phyloP scores from a whole-genome alignment of 2,113 vertebrate genomes.

The Marmota flaviventris region DNA sequence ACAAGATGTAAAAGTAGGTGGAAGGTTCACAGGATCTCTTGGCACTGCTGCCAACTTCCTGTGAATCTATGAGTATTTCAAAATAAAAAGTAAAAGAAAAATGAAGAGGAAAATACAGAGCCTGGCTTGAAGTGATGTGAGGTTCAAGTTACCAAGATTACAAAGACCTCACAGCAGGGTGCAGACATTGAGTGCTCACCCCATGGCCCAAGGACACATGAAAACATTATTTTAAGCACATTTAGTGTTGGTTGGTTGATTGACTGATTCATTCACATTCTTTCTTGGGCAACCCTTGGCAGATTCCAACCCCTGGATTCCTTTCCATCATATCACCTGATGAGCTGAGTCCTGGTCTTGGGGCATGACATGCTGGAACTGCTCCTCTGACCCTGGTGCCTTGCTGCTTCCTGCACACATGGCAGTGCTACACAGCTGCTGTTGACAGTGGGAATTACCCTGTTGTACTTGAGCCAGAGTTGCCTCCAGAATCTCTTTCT shows the following conservation, averaged over 20 bases:
- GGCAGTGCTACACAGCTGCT: background rate
- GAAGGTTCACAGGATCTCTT: background rate
- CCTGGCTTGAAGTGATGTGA: background rate
- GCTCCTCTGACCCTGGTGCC: background rate
- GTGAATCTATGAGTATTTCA: background rate
- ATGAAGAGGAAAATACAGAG: background rate
- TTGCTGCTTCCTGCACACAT: accelerated
- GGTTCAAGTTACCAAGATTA: background rate
- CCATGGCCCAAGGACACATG: background rate
- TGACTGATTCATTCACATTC: background rate
- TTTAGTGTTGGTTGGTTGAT: background rate
- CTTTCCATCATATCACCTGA: background rate
- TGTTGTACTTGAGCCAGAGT: background rate
- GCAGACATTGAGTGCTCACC: background rate
- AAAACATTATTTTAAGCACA: background rate
- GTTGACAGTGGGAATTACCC: background rate
- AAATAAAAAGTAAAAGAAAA: background rate
- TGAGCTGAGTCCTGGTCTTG: background rate
- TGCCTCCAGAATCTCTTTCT: background rate
- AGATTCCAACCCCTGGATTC: too few relatives aligned
- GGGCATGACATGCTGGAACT: background rate
- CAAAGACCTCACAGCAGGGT: background rate
- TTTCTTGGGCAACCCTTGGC: background rate
- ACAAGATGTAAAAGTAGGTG: background rate
- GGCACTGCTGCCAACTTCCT: background rate